Percentiles rank a stretch among this genome's conserved stretches.
Conservation (phyloP, 2,797 vertebrate genomes). For the Pipistrellus kuhlii region DNA sequence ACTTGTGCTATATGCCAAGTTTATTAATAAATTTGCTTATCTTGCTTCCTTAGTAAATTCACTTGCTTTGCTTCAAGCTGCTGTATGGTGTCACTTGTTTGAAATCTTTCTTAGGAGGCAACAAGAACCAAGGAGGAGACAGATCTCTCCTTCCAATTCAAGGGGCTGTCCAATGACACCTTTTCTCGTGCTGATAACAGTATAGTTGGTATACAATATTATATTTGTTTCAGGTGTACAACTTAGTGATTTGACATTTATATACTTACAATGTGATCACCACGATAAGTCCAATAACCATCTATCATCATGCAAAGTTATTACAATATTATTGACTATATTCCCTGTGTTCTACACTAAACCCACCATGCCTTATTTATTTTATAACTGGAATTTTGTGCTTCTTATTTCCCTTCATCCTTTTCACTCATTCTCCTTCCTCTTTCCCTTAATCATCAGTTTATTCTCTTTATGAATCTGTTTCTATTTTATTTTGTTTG, state of each 20-base stretch:
- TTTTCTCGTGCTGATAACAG: not conserved
- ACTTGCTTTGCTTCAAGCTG: not conserved
- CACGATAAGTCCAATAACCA: not conserved
- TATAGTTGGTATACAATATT: not conserved
- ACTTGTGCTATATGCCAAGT: not conserved
- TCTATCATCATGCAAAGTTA: not conserved
- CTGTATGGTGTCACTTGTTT: not conserved
- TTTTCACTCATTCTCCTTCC: no score
- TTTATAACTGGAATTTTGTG: no score
- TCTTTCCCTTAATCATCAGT: no score
- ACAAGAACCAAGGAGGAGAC: not conserved
- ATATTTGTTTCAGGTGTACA: not conserved
- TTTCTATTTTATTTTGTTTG: not conserved
- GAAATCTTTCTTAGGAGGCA: not conserved
- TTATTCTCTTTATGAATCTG: not conserved
- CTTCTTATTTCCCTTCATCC: no score
- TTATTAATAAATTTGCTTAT: no score
- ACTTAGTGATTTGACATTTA: not conserved
- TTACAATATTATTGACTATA: no score
- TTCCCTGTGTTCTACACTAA: no score
- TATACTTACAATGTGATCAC: not conserved
- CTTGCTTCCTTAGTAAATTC: not conserved
- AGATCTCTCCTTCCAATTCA: not conserved
- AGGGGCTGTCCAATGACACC: not conserved
- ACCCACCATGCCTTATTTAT: no score